These are phyloP conservation scores for Platerodrilus igneus DNA, from an alignment of 2,888 invertebrate species.

Conservation along the genomic window DNA sequence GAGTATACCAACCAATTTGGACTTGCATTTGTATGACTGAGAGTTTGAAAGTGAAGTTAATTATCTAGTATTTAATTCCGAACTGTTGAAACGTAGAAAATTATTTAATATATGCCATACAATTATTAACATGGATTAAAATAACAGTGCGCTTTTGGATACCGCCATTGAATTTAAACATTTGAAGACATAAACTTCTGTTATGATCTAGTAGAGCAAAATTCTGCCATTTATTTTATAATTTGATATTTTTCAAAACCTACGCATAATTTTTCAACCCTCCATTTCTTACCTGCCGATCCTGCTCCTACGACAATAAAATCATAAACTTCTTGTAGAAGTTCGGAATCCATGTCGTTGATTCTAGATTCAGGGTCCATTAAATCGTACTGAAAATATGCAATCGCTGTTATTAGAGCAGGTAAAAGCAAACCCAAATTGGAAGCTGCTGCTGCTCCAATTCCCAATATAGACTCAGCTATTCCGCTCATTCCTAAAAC, in stretches of 20 bases:
- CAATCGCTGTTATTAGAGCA: conserved; percentile 76
- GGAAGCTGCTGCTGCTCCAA: conserved; percentile 63
- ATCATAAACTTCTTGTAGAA: conserved; percentile 67
- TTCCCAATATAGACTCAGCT: conserved; percentile 63
- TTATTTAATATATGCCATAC: too few species aligned
- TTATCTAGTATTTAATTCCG: too few species aligned
- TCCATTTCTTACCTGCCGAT: conserved; percentile 67
- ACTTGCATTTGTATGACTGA: too few species aligned
- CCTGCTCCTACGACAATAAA: conserved; percentile 84
- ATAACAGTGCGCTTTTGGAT: too few species aligned
- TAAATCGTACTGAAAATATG: conserved; percentile 81
- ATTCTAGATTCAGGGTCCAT: conserved; percentile 78
- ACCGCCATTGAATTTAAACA: too few species aligned
- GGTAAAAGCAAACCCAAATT: conserved; percentile 79
- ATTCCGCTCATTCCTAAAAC: conserved; percentile 59
- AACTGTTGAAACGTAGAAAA: too few species aligned
- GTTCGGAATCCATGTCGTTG: conserved; percentile 63
- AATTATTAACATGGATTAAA: too few species aligned
- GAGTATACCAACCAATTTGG: too few species aligned
- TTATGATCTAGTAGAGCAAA: too few species aligned
- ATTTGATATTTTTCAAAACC: conserved; percentile 3
- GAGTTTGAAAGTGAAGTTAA: too few species aligned
- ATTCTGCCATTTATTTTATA: too few species aligned
- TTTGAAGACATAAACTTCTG: too few species aligned
- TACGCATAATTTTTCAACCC: neutral